Evolutionary conservation across 2,797 vertebrate genomes (phyloP), one percentile per base, ranked within the genome.

Genomic region (Xiphophorus birchmanni): DNA sequence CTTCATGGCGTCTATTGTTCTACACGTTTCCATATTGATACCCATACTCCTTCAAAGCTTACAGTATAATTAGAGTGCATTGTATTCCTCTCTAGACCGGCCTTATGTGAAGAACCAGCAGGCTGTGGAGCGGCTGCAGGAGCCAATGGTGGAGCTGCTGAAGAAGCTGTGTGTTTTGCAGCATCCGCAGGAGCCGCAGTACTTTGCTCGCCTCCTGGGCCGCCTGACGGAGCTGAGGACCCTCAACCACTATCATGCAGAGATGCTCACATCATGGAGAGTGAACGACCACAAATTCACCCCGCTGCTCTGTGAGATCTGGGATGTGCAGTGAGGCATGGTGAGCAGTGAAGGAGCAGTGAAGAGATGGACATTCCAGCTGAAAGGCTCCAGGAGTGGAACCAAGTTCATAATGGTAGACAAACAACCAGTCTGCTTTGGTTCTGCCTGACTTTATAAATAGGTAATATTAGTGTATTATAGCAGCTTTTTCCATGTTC

Each of bases 261-360:
- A 99, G 91, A 99, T 99, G 98, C 94, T 99, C 84, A 96, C 97
- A 84, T 99, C 98, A 2, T 99, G 99, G 99, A 96, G 96, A 78
- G 96, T 96, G 79, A 98, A 97, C 0, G 97, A 99, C 86, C 97
- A 98, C 92, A 99, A 99, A 90, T 99, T 99, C 86, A 99, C 98
- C 26, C 99, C 99, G 0, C 96, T 99, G 63, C 97, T 99, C 87
- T 99, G 99, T 82, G 99, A 99, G 92, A 97, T 99, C 95, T 99
- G 98, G 99, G 99, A 99, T 11, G 97, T 99, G 63, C 97, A 99
- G 94, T 99, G 96, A 98, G 4, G 2, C 63, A 52, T 2, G 10
- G 12, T 40, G n/a, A 54, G 40, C 35, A 8, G 29, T 2, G 60
- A 44, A 54, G 76, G 42, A 52, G 10, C 45, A 50, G 73, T 32